Percentiles rank a stretch among this genome's conserved stretches.
Evolutionary conservation across 2,888 invertebrate species (phyloP).

Genomic region (Polydesmus complanatus): DNA sequence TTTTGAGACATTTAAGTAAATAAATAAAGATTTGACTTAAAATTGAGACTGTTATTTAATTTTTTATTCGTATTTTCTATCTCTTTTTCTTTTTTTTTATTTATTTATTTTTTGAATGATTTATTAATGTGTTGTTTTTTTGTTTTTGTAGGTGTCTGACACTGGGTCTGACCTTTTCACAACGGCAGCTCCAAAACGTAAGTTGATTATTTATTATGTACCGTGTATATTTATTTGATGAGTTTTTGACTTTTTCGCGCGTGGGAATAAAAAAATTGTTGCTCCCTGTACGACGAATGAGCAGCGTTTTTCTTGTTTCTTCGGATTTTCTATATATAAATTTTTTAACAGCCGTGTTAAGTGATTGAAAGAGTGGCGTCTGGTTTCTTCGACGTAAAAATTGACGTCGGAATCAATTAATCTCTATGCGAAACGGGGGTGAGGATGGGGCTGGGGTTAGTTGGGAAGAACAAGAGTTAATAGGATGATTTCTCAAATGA

Average conservation of each 20-base stretch:
- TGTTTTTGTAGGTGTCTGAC: constrained; percentile 50
- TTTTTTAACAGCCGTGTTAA: too few species aligned
- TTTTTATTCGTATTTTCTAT: neutral
- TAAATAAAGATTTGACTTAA: neutral
- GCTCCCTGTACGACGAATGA: too few species aligned
- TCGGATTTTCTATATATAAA: too few species aligned
- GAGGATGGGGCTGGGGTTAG: neutral
- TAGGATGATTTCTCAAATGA: neutral
- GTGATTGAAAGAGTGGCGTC: neutral
- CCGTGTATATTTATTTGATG: neutral
- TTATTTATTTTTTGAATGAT: neutral
- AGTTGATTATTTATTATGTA: constrained; percentile 23
- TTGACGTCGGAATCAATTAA: neutral
- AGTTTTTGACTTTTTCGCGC: neutral
- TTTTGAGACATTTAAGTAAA: too few species aligned
- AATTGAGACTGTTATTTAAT: neutral
- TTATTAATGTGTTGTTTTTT: constrained; percentile 14
- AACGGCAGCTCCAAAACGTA: constrained; percentile 42
- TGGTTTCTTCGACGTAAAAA: neutral
- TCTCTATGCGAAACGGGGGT: neutral
- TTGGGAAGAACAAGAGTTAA: neutral
- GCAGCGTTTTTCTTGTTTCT: too few species aligned
- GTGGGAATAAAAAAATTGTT: too few species aligned
- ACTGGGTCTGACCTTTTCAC: constrained; percentile 56
- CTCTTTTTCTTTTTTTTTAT: neutral